phyloP scores from a whole-genome alignment of 2,797 vertebrate species.

The Crenuchus spilurus region DNA sequence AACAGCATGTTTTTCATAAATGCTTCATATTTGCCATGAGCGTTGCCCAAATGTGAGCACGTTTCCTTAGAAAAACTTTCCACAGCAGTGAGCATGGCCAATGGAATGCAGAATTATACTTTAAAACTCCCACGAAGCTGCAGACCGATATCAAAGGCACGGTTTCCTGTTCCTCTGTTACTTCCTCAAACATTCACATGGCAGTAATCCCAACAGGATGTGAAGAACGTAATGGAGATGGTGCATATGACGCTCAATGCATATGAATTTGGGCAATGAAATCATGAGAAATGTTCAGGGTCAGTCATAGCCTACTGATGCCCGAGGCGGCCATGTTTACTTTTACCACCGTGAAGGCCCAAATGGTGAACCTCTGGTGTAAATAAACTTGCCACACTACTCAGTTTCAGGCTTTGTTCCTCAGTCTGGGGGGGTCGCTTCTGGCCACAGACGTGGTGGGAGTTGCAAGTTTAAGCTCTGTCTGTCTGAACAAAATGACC shows the following conservation, averaged over 20 bases:
- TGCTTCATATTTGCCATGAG: slow-evolving; percentile 20
- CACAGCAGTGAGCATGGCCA: not conserved
- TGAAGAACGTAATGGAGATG: slow-evolving; percentile 40
- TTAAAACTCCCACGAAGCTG: slow-evolving; percentile 1
- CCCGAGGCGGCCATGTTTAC: not conserved
- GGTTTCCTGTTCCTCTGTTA: slow-evolving; percentile 51
- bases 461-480: not conserved
- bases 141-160: slow-evolving; percentile 42
- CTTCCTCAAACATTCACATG: slow-evolving; percentile 42
- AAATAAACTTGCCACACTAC: not conserved
- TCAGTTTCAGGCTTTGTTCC: not conserved
- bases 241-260: not conserved
- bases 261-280: slow-evolving; percentile 1
- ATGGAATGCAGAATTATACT: slow-evolving; percentile 16
- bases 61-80: slow-evolving; percentile 38
- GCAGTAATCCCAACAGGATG: slow-evolving; percentile 30
- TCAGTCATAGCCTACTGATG: slow-evolving; percentile 1
- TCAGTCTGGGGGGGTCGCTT: not conserved
- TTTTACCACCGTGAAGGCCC: not conserved
- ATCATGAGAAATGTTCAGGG: not conserved
- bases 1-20: slow-evolving; percentile 45
- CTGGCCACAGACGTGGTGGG: slow-evolving; percentile 16
- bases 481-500: slow-evolving; percentile 33
- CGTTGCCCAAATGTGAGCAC: slow-evolving; percentile 24
- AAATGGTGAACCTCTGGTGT: not conserved